A percentile compares a stretch with the other conserved stretches of the same genome.
phyloP scores from a whole-genome alignment of 2,113 vertebrate genomes.

The Salvelinus fontinalis region DNA sequence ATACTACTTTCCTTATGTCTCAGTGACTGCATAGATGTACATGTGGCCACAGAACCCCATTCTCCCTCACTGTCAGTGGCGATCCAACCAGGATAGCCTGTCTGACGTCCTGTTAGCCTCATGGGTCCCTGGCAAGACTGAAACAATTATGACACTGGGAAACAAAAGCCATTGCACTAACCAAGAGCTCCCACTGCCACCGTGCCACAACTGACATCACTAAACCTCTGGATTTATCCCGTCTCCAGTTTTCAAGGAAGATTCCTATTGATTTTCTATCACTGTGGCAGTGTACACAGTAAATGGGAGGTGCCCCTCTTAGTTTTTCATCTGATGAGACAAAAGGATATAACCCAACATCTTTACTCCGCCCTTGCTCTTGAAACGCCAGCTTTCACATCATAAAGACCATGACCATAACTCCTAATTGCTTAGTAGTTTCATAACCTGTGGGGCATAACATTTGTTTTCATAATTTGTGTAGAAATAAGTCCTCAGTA shows the following conservation, averaged over 20 bases:
- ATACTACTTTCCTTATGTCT: conserved; percentile 62
- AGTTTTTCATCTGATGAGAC: conserved; percentile 60
- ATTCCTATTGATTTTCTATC: conserved; percentile 71
- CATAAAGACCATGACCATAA: conserved; percentile 25
- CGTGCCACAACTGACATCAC: conserved; percentile 23
- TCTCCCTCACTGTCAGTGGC: background rate
- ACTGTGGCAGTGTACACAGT: conserved; percentile 54
- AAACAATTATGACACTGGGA: conserved; percentile 13
- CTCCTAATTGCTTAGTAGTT: conserved; percentile 35
- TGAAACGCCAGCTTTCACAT: conserved; percentile 14
- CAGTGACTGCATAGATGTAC: conserved; percentile 58
- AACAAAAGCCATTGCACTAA: background rate
- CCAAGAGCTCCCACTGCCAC: background rate
- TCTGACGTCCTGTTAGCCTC: background rate
- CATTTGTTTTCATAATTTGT: conserved; percentile 47
- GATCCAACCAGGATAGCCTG: background rate
- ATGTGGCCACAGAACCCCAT: background rate
- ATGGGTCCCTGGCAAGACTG: background rate
- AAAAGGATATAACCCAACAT: conserved; percentile 43
- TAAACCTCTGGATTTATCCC: conserved; percentile 50
- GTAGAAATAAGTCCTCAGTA: conserved; percentile 45
- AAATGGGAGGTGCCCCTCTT: conserved; percentile 67
- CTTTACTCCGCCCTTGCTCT: conserved; percentile 43
- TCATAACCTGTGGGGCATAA: conserved; percentile 30
- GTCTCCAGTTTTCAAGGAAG: conserved; percentile 52